A percentile compares a stretch with the other conserved stretches of the same genome.
These are phyloP conservation scores for Istiophorus platypterus DNA, from an alignment of 2,113 vertebrate species.

Conservation along the genomic window DNA sequence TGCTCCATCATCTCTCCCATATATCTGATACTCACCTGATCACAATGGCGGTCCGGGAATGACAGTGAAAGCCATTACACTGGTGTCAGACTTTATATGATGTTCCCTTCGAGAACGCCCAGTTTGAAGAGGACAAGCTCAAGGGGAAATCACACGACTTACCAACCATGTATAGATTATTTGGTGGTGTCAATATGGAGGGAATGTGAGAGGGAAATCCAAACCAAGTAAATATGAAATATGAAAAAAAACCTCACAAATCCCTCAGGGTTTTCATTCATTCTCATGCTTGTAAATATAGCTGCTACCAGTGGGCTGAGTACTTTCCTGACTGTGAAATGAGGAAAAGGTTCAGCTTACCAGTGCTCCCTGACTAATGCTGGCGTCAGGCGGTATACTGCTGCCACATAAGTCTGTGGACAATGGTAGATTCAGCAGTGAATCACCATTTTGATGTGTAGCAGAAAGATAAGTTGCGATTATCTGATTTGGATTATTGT, in stretches of 20 bases:
- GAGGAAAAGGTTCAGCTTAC: conserved; percentile 38
- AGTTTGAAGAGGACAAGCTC: conserved; percentile 30
- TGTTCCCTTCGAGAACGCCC: conserved; percentile 12
- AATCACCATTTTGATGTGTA: conserved; percentile 30
- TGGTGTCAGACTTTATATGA: conserved; percentile 37
- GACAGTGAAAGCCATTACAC: conserved; percentile 46
- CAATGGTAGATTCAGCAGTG: conserved; percentile 41
- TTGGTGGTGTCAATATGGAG: conserved; percentile 31
- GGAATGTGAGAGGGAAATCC: conserved; percentile 38
- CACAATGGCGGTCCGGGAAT: conserved; percentile 13
- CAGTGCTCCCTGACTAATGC: conserved; percentile 29
- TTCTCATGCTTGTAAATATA: conserved; percentile 66
- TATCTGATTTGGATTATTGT: conserved; percentile 2
- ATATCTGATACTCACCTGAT: conserved; percentile 48
- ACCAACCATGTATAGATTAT: background rate
- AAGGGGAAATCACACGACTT: conserved; percentile 19
- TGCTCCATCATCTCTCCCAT: background rate
- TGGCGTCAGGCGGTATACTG: conserved; percentile 36
- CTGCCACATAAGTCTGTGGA: conserved; percentile 41
- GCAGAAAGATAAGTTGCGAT: background rate
- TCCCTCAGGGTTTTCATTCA: conserved; percentile 44
- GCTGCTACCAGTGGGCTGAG: conserved; percentile 39
- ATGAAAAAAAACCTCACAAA: conserved; percentile 23
- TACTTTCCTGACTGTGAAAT: conserved; percentile 42
- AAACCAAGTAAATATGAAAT: conserved; percentile 38